These are phyloP conservation scores for Dendroctonus valens DNA, from an alignment of 1,140 invertebrate genomes.

Conservation along the genomic window DNA sequence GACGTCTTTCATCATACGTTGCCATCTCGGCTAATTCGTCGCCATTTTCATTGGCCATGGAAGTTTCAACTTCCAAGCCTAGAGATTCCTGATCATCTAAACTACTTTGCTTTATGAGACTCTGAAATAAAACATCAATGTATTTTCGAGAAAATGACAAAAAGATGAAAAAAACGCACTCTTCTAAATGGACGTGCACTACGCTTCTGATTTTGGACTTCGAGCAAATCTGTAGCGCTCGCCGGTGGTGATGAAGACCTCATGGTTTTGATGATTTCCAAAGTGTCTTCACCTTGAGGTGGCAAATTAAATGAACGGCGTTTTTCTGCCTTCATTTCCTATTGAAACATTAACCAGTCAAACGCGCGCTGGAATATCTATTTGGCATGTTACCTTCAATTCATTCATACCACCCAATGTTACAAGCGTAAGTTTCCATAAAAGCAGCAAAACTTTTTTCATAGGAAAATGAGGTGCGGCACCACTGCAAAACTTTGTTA, in stretches of 20 bases:
- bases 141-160: not conserved
- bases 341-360: not conserved
- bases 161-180: constrained; percentile 27
- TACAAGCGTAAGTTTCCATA: constrained; percentile 94
- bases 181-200: constrained; percentile 63
- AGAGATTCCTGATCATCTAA: constrained; percentile 80
- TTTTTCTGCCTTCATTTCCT: constrained; percentile 50
- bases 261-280: constrained; percentile 91
- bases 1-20: constrained; percentile 54
- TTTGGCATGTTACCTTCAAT: constrained; percentile 57
- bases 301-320: constrained; percentile 70
- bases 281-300: constrained; percentile 84
- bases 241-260: constrained; percentile 92
- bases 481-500: constrained; percentile 92
- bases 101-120: constrained; percentile 90
- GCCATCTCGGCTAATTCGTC: constrained; percentile 51
- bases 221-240: constrained; percentile 87
- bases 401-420: constrained; percentile 86
- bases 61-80: constrained; percentile 66
- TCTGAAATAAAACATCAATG: constrained; percentile 53
- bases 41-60: constrained; percentile 52
- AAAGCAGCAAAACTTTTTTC: constrained; percentile 92
- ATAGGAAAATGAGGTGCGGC: constrained; percentile 95
- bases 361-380: too few relatives aligned
- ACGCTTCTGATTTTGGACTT: constrained; percentile 80